Base-by-base conservation (phyloP, 2,888 invertebrate genomes). In the Ophioninae sp. region DNA sequence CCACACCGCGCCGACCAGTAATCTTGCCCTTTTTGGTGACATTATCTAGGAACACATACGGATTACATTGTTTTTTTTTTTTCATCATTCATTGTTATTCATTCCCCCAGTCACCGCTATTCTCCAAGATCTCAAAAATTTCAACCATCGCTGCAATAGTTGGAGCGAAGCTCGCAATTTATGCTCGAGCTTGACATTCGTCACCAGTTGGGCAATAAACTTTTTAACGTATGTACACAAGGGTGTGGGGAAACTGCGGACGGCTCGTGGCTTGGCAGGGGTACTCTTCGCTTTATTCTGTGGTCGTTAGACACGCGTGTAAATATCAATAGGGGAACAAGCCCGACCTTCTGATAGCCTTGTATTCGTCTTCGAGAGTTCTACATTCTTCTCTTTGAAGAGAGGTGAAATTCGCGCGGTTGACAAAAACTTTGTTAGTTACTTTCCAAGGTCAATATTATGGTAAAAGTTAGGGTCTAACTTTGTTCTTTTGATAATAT, bases 1-100 rank as follows among this genome's bases (percentile, higher is more conserved):
- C 99, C 99, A 99, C 20, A 99, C 96, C n/a, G 96, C 96, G 78
- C 96, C 97, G 82, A 99, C 97, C 86, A 99, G 94, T 75, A 96
- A 94, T 93, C 97, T 97, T 20, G 98, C 98, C 84, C 97, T 94
- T 89, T 95, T 95, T 88, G 96, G 95, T 89, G 97, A 97, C 97
- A 97, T 97, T 90, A 97, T 96, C 94, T 96, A 90, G 51, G 85
- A 85, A 79, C 74, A 81, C 51, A 51, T 9, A 69, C 23, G 13
- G 20, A 78, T 39, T 20, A 61, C 17, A 77, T 51, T 22, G 3
- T 56, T 13, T 13, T 64, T 44, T 56, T 23, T 71, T 17, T 71
- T 71, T 56, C 30, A 10, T 22, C 22, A 22, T 37, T 10, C 37
- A 8, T 51, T 64, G 10, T 56, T 22, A 37, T n/a, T 39, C 20